phyloP scores from a whole-genome alignment of 2,113 vertebrate genomes.

The Ictalurus furcatus region DNA sequence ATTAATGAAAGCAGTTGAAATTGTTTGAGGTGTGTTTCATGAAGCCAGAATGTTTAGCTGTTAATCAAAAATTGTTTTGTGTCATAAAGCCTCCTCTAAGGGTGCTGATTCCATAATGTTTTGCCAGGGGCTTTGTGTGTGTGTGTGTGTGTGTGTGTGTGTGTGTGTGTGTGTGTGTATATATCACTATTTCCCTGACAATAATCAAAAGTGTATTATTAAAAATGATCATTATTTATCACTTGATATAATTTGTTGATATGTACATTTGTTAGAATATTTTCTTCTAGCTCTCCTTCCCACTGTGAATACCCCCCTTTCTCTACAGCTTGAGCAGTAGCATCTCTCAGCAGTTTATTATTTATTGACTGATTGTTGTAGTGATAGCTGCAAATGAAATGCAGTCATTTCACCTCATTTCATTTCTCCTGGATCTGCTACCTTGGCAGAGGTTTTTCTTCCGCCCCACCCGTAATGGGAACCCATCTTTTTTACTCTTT shows the following conservation, averaged over 20 bases:
- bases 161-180: not conserved
- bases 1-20: too few species aligned
- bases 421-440: slow-evolving; percentile 33
- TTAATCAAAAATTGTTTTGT: too few species aligned
- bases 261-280: slow-evolving; percentile 66
- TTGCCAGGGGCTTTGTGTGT: too few species aligned
- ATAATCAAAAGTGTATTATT: slow-evolving; percentile 20
- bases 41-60: too few species aligned
- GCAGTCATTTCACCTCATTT: slow-evolving; percentile 41
- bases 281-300: slow-evolving; percentile 52
- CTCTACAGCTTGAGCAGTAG: slow-evolving; percentile 71
- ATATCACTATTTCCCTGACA: not conserved
- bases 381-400: slow-evolving; percentile 70
- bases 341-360: slow-evolving; percentile 61
- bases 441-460: not conserved
- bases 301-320: slow-evolving; percentile 35
- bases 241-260: slow-evolving; percentile 58
- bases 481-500: slow-evolving; percentile 29
- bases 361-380: slow-evolving; percentile 64
- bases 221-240: not conserved
- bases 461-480: slow-evolving; percentile 12
- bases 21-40: too few species aligned
- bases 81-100: too few species aligned
- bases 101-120: too few species aligned
- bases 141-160: too few species aligned